phyloP scores from a whole-genome alignment of 2,797 vertebrate genomes.

The Coracias cyanogaster region DNA sequence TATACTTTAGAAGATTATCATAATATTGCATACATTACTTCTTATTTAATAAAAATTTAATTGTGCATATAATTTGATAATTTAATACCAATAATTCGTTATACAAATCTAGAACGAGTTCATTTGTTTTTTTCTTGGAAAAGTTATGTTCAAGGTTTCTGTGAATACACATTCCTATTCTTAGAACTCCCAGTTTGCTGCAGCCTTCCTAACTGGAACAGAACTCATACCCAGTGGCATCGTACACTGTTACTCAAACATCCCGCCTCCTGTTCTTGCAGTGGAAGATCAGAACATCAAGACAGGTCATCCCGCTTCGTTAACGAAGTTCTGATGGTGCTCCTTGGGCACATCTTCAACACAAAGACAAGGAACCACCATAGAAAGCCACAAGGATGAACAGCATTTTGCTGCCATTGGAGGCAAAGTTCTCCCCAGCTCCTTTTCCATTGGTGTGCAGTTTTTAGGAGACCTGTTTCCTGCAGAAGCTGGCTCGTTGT shows the following conservation, averaged over 20 bases:
- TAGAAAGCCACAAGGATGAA: background rate
- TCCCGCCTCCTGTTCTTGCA: background rate
- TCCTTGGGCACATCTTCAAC: background rate
- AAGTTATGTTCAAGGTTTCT: background rate
- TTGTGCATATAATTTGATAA: conserved; percentile 84
- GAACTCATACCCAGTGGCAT: background rate
- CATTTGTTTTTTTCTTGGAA: background rate
- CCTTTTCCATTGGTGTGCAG: background rate
- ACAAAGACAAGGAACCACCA: rapidly evolving
- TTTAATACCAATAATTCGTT: conserved; percentile 79
- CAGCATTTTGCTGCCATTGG: background rate
- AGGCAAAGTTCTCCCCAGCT: background rate
- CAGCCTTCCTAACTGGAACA: background rate
- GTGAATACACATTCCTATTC: background rate
- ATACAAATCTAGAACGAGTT: conserved; percentile 61
- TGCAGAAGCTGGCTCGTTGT: background rate
- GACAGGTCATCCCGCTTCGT: rapidly evolving
- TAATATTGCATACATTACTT: conserved; percentile 74
- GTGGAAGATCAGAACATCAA: background rate
- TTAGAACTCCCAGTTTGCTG: background rate
- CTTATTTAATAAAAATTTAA: conserved; percentile 83
- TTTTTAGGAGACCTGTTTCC: background rate
- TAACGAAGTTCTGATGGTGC: background rate
- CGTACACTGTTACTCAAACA: background rate
- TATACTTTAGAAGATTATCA: conserved; percentile 74